Conservation (phyloP, 2,888 invertebrate species). For the Caenorhabditis drosophilae region DNA sequence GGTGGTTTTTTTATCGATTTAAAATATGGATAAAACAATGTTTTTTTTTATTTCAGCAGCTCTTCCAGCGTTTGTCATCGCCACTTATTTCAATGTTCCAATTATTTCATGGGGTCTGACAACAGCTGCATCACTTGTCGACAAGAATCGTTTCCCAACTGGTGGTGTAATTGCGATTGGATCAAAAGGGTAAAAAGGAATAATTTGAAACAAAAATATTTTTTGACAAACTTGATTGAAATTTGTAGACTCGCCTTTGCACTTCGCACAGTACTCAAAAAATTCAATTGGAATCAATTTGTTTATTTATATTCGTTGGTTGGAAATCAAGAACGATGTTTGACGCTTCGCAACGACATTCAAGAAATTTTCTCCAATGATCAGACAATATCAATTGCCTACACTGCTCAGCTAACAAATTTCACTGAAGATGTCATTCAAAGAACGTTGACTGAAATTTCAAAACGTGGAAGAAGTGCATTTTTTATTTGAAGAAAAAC, state of each 20-base stretch:
- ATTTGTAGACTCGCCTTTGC: neutral
- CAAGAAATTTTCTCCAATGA: neutral
- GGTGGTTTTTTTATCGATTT: neutral
- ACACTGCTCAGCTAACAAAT: neutral
- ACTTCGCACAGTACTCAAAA: neutral
- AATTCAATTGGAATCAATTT: neutral
- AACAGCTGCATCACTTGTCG: neutral
- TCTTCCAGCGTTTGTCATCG: neutral
- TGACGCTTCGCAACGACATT: neutral
- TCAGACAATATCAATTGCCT: neutral
- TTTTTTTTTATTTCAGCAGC: neutral
- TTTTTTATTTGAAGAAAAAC: no score
- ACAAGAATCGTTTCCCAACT: neutral
- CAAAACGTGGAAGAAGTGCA: neutral
- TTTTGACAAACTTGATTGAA: no score
- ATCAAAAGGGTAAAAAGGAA: no score
- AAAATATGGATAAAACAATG: neutral
- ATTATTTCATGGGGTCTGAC: slow-evolving; percentile 1
- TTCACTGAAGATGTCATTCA: neutral
- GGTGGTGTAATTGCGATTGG: neutral
- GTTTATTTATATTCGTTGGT: neutral
- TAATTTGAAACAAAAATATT: no score
- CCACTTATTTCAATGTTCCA: neutral
- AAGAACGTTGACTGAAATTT: neutral
- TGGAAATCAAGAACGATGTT: neutral